A percentile compares a stretch with the other conserved stretches of the same genome.
These are phyloP conservation scores for Eunapius fragilis DNA, from an alignment of 37 sponge, comb jelly and placozoan species.

Conservation along the genomic window DNA sequence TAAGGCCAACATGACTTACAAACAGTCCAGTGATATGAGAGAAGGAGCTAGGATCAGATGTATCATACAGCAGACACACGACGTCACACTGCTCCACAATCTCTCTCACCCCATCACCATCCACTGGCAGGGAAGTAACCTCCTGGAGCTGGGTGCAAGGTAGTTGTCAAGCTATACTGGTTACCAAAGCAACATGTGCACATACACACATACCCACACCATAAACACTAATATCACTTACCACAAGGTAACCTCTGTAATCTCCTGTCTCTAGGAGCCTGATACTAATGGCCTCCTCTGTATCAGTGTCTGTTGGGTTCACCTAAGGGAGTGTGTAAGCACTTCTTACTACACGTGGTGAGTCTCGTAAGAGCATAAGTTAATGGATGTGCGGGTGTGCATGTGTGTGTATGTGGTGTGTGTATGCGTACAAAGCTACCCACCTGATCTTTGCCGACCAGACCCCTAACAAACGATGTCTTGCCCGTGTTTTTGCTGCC, in stretches of 20 bases:
- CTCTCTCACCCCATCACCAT: constrained; percentile 1
- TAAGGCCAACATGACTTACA: constrained; percentile 50
- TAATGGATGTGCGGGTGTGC: too few species aligned
- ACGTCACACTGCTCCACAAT: constrained; percentile 72
- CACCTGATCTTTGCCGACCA: constrained; percentile 58
- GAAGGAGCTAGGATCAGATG: constrained; percentile 65
- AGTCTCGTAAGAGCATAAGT: too few species aligned
- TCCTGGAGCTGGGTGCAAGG: constrained; percentile 62
- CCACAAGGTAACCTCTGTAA: constrained; percentile 61
- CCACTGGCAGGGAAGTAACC: constrained; percentile 34
- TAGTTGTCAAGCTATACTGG: background rate
- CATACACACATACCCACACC: background rate
- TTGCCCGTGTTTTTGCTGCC: constrained; percentile 74
- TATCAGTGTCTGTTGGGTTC: constrained; percentile 4
- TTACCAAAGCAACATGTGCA: too few species aligned
- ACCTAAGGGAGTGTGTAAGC: background rate
- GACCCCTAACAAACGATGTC: constrained; percentile 59
- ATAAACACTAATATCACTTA: constrained; percentile 19
- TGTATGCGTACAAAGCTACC: background rate
- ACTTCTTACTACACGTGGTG: too few species aligned
- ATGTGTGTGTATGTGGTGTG: background rate
- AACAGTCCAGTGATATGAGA: constrained; percentile 53
- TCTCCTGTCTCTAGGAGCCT: constrained; percentile 15
- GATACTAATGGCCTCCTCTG: constrained; percentile 53
- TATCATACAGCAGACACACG: constrained; percentile 81